Evolutionary conservation across 2,888 invertebrate genomes (phyloP).

Genomic region (Polyommatus iphigenia): DNA sequence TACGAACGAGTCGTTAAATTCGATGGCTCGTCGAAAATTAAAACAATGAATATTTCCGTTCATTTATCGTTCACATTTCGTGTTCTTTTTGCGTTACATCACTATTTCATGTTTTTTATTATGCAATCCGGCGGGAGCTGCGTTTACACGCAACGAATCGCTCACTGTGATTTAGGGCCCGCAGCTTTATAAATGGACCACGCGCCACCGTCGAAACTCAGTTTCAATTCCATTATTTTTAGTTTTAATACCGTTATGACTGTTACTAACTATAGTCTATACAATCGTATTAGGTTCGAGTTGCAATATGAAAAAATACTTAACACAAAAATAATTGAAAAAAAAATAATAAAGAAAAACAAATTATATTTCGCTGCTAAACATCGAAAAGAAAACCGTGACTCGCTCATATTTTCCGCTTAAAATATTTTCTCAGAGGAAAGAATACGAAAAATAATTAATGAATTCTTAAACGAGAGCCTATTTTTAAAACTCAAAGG

Average conservation of each 20-base stretch:
- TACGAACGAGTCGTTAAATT: constrained; percentile 73
- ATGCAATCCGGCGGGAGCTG: constrained; percentile 66
- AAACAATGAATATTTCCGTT: constrained; percentile 73
- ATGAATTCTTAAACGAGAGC: not conserved
- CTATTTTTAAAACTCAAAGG: not conserved
- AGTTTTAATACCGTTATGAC: not conserved
- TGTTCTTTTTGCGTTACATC: constrained; percentile 62
- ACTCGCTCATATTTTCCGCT: not conserved
- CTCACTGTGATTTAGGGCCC: constrained; percentile 62
- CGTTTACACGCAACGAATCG: constrained; percentile 70
- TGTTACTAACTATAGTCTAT: not conserved
- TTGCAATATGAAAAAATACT: not conserved
- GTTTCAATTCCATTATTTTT: constrained; percentile 12
- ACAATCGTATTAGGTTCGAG: not conserved
- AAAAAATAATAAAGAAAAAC: not conserved
- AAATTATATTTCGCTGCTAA: not conserved
- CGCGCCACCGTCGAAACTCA: not conserved
- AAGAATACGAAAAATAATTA: constrained; percentile 12
- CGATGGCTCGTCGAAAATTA: constrained; percentile 77
- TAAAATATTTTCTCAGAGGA: not conserved
- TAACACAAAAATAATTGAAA: not conserved
- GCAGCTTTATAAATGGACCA: constrained; percentile 41
- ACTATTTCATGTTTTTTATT: constrained; percentile 68
- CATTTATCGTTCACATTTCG: constrained; percentile 59
- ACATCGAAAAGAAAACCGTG: not conserved